Evolutionary conservation across 2,888 invertebrate genomes (phyloP).

Genomic region (Minunthozetes semirufus): DNA sequence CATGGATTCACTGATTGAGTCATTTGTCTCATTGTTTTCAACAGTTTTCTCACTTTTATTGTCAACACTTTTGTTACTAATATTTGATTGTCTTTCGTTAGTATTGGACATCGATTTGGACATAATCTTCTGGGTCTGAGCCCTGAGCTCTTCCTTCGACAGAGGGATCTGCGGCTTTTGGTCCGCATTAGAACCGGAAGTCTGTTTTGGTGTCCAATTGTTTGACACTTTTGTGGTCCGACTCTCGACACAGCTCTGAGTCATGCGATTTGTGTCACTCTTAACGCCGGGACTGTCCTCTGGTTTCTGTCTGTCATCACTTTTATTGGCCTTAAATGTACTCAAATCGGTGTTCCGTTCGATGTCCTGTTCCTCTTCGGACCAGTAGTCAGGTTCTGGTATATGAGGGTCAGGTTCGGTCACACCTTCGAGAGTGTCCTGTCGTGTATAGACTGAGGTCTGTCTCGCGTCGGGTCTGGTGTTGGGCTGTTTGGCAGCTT

Average conservation of each 20-base stretch:
- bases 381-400: slow-evolving; percentile 83
- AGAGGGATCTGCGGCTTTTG: background rate
- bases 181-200: background rate
- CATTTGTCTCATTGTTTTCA: background rate
- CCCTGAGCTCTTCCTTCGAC: background rate
- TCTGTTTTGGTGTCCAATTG: background rate
- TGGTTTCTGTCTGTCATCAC: too few species aligned
- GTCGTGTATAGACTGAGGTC: slow-evolving; percentile 34
- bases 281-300: background rate
- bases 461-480: background rate
- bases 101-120: background rate
- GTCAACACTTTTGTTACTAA: background rate
- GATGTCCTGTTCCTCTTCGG: slow-evolving; percentile 65
- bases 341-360: slow-evolving; percentile 36
- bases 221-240: background rate
- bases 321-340: slow-evolving; percentile 37
- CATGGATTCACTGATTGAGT: background rate
- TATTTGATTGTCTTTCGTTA: background rate
- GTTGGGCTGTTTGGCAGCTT: background rate
- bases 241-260: slow-evolving; percentile 25
- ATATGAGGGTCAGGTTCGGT: slow-evolving; percentile 59
- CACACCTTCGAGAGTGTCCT: slow-evolving; percentile 32
- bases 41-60: background rate
- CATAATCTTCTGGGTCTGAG: slow-evolving; percentile 13
- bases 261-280: background rate